A percentile compares a stretch with the other conserved stretches of the same genome.
Evolutionary conservation across 2,113 vertebrate genomes (phyloP).

Genomic region (Pardalotus punctatus): DNA sequence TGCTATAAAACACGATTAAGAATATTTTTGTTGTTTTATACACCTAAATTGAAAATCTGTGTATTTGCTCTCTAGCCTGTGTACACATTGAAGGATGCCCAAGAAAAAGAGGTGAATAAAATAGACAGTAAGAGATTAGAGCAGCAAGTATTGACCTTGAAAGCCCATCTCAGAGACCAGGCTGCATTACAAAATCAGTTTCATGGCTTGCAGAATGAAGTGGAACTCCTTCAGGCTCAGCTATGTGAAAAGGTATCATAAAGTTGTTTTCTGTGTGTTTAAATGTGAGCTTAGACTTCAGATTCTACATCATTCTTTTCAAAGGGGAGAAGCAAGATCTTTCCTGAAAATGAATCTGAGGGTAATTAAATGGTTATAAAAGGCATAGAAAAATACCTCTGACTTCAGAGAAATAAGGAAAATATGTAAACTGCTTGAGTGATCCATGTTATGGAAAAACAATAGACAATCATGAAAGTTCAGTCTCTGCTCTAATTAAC

Average conservation of each 20-base stretch:
- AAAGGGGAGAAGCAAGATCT: not conserved
- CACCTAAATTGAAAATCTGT: not conserved
- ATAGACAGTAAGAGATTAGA: constrained; percentile 36
- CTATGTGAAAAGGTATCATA: constrained; percentile 73
- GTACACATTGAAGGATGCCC: not conserved
- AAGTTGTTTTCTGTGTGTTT: not conserved
- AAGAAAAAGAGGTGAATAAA: constrained; percentile 4
- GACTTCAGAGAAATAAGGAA: not conserved
- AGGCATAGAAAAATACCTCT: not conserved
- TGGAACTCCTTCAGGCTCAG: constrained; percentile 61
- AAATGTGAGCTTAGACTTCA: not conserved
- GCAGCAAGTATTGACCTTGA: constrained; percentile 67
- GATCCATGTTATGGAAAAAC: not conserved
- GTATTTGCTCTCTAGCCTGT: not conserved
- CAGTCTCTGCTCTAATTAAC: not conserved
- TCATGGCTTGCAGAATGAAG: not conserved
- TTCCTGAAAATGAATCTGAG: not conserved
- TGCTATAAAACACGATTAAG: not conserved
- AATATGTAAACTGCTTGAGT: not conserved
- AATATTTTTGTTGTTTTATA: not conserved
- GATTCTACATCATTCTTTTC: not conserved
- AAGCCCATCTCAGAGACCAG: constrained; percentile 72
- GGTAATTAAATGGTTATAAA: not conserved
- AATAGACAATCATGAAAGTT: not conserved
- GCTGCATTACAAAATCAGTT: not conserved